A percentile compares a stretch with the other conserved stretches of the same genome.
Conservation (phyloP, 1,140 invertebrate species). For the Notospermus geniculatus region DNA sequence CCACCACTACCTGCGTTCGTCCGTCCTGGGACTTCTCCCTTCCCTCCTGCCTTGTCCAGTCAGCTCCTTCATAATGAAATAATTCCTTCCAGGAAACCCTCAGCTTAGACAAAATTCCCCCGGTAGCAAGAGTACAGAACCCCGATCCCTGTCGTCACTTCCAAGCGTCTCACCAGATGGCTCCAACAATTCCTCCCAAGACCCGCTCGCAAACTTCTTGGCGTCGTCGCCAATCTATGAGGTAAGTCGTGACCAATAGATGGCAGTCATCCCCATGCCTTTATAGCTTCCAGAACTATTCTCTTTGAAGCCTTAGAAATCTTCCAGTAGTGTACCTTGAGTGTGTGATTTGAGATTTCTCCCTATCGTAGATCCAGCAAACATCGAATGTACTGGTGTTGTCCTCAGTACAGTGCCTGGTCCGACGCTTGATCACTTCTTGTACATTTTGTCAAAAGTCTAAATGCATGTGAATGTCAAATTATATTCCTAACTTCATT, state of each 20-base stretch:
- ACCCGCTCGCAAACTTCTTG: not conserved
- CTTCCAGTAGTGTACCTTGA: not conserved
- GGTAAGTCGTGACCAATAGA: not conserved
- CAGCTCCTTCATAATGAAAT: not conserved
- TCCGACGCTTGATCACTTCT: too few relatives aligned
- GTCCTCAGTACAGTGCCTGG: too few relatives aligned
- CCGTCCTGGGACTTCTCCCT: too few relatives aligned
- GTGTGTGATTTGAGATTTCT: not conserved
- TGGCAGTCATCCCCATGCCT: not conserved
- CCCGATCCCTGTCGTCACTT: not conserved
- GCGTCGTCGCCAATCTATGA: not conserved
- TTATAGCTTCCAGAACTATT: not conserved
- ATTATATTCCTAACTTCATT: too few relatives aligned
- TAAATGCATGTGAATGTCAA: too few relatives aligned
- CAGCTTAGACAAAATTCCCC: slow-evolving; percentile 2
- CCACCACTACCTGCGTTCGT: too few relatives aligned
- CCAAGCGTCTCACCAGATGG: slow-evolving; percentile 2
- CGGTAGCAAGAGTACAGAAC: slow-evolving; percentile 1
- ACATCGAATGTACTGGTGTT: too few relatives aligned
- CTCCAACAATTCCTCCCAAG: slow-evolving; percentile 3
- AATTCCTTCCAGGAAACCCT: not conserved
- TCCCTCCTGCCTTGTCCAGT: too few relatives aligned
- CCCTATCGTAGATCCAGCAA: not conserved
- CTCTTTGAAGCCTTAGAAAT: not conserved
- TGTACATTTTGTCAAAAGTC: too few relatives aligned